Conservation (phyloP, 2,888 invertebrate species). For the Dynastes grantii region DNA sequence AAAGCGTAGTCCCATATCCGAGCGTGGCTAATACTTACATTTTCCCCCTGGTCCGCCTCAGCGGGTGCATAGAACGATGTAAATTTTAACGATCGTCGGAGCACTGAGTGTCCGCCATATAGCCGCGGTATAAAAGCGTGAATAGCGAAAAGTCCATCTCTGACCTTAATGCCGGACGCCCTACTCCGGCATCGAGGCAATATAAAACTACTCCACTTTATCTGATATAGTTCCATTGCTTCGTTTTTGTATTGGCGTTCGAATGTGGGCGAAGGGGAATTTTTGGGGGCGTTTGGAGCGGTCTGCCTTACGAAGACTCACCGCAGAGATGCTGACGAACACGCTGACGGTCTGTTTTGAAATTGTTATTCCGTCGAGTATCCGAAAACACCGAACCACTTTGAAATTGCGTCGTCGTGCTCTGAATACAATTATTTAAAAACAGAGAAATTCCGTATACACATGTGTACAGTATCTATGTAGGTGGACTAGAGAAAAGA, state of each 20-base stretch:
- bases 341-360: slow-evolving; percentile 21
- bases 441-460: neutral
- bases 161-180: slow-evolving; percentile 11
- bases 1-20: slow-evolving; percentile 24
- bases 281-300: neutral
- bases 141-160: slow-evolving; percentile 14
- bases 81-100: slow-evolving; percentile 26
- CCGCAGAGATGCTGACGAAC: neutral
- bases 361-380: slow-evolving; percentile 45
- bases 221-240: neutral
- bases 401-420: slow-evolving; percentile 39
- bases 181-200: slow-evolving; percentile 3
- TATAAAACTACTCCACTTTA: slow-evolving; percentile 32
- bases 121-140: neutral
- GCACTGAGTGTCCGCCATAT: neutral
- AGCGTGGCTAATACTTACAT: slow-evolving; percentile 5
- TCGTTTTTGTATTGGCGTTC: slow-evolving; percentile 5
- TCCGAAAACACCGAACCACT: slow-evolving; percentile 45
- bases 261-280: neutral
- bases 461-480: neutral
- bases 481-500: too few species aligned
- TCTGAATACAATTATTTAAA: slow-evolving; percentile 39
- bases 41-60: neutral
- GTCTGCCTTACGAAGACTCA: neutral
- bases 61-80: slow-evolving; percentile 7